Evolutionary conservation across 2,888 invertebrate genomes (phyloP).

Genomic region (Synanthedon myopaeformis): DNA sequence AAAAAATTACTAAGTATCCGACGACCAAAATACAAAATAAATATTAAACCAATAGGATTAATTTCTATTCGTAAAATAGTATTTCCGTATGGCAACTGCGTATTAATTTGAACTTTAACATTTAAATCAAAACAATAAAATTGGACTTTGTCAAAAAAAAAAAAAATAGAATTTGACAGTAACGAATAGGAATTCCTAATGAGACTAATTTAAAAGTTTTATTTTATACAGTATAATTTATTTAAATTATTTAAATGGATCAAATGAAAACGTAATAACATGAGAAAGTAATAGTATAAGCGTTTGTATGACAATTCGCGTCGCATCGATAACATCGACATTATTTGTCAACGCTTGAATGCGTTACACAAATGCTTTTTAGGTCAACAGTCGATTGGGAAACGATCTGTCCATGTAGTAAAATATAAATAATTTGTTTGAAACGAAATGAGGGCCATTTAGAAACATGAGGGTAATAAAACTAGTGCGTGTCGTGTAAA

Average conservation of each 20-base stretch:
- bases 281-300: neutral
- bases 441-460: constrained; percentile 68
- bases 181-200: neutral
- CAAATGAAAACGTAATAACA: neutral
- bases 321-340: constrained; percentile 42
- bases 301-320: constrained; percentile 26
- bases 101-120: neutral
- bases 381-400: constrained; percentile 65
- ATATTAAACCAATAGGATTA: too few species aligned
- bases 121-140: neutral
- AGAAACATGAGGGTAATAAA: constrained; percentile 71
- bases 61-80: neutral
- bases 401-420: constrained; percentile 65
- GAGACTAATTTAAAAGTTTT: neutral
- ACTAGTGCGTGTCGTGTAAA: constrained; percentile 66
- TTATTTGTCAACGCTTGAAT: constrained; percentile 59
- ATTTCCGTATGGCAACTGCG: neutral
- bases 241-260: neutral
- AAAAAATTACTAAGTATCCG: too few species aligned
- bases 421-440: constrained; percentile 69
- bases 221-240: neutral
- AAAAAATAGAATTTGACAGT: neutral
- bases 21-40: too few species aligned
- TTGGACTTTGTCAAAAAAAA: neutral
- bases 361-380: constrained; percentile 62